Percentiles rank a stretch among this genome's conserved stretches.
phyloP scores from a whole-genome alignment of 2,113 vertebrate genomes.

The Crotalus horridus region DNA sequence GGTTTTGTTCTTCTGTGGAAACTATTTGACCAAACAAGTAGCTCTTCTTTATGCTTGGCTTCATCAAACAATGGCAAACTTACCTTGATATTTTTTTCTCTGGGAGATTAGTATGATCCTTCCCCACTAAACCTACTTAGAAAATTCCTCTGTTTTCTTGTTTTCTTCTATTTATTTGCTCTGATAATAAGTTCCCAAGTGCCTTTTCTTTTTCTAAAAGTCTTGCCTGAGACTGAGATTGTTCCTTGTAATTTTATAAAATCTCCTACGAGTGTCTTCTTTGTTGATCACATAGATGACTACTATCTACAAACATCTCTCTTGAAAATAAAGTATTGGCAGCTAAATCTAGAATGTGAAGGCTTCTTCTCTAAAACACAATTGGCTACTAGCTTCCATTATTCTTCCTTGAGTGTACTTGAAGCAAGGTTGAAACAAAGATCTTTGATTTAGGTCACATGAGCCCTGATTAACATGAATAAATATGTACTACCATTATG shows the following conservation, averaged over 20 bases:
- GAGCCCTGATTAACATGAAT: fast-evolving
- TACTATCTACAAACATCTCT: neutral
- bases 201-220: neutral
- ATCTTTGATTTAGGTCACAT: neutral
- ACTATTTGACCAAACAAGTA: neutral
- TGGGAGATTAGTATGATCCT: neutral
- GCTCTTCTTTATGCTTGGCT: neutral
- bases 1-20: too few relatives aligned
- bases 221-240: neutral
- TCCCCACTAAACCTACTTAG: neutral
- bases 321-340: neutral
- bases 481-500: fast-evolving
- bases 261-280: neutral
- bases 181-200: neutral
- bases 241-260: neutral
- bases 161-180: neutral
- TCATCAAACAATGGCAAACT: neutral
- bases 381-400: neutral
- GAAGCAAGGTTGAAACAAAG: neutral
- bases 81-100: neutral
- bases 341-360: neutral
- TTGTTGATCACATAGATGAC: neutral
- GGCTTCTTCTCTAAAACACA: too few relatives aligned
- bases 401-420: neutral
- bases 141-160: neutral